Base-by-base conservation (phyloP, 1,140 invertebrate genomes). In the Pogonognathellus flavescens region DNA sequence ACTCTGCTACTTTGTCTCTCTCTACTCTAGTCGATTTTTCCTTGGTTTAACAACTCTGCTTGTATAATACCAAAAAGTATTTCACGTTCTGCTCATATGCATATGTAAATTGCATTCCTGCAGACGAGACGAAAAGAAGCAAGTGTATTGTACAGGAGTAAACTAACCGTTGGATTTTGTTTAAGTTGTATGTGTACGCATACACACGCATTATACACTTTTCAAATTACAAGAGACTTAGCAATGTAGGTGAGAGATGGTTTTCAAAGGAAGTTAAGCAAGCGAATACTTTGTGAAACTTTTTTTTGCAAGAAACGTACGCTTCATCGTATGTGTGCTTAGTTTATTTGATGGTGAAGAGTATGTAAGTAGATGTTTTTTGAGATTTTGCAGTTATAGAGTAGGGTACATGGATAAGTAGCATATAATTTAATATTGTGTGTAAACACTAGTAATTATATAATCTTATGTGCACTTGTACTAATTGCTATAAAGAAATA, bases 391-490 rank as follows among this genome's bases (percentile, higher is more conserved):
- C 31, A 41, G 31, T 41, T 41, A 41, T 41, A 41, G 1, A 41
- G 31, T 41, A 41, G 31, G 31, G 31, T 41, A 41, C 6, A 41
- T 41, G 6, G 31, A 41, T 41, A 41, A 41, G 6, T 41, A 41
- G 11, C 13, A 66, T 14, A 31, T 31, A 66, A 66, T 66, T 66
- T 66, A 66, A 66, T 66, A 14, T 66, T 31, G 62, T 66, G 18
- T 60, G 62, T 66, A 66, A 13, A 66, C 62, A 66, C 62, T 25
- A 66, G 62, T 11, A 66, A 66, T 20, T 18, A 60, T 25, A 66
- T 66, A 14, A 20, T 31, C 16, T 55, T 31, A 66, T 41, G 18
- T 25, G 62, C 25, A 66, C 22, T 31, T 31, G 62, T 66, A 25
- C 25, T 66, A 66, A 66, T 25, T 20, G 31, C 31, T 41, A 41